Evolutionary conservation across 1,140 invertebrate genomes (phyloP).

Genomic region (Drosophila quadrilineata): DNA sequence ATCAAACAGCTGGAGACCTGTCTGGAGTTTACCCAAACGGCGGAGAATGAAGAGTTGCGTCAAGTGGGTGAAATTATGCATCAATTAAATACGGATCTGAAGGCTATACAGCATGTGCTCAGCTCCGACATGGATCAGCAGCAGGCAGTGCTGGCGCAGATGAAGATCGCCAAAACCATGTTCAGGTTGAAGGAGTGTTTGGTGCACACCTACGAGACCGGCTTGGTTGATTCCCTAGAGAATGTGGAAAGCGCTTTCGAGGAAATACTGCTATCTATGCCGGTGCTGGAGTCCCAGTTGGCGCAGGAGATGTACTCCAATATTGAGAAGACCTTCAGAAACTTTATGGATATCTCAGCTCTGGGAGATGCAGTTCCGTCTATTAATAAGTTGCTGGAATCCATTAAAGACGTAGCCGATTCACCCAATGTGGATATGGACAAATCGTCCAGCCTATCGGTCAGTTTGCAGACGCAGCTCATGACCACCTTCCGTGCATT

Average conservation of each 20-base stretch:
- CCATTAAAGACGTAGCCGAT: constrained; percentile 39
- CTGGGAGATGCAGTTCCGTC: constrained; percentile 22
- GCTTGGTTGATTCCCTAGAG: constrained; percentile 65
- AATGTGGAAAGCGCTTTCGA: constrained; percentile 75
- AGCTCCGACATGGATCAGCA: constrained; percentile 44
- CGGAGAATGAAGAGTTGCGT: constrained; percentile 44
- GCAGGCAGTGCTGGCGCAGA: constrained; percentile 53
- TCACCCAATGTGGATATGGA: constrained; percentile 58
- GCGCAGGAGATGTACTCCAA: constrained; percentile 70
- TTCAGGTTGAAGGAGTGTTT: constrained; percentile 75
- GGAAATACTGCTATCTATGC: constrained; percentile 66
- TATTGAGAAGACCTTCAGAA: constrained; percentile 43
- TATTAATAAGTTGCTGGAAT: constrained; percentile 42
- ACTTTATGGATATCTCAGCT: constrained; percentile 30
- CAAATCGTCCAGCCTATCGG: constrained; percentile 58
- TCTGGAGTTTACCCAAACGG: constrained; percentile 43
- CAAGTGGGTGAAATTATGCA: constrained; percentile 60
- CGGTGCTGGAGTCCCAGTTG: constrained; percentile 62
- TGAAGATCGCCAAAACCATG: constrained; percentile 67
- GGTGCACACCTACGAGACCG: constrained; percentile 77
- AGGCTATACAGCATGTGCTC: constrained; percentile 58
- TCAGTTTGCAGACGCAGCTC: constrained; percentile 63
- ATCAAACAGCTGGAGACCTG: constrained; percentile 71
- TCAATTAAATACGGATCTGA: constrained; percentile 60
- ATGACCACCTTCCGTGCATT: constrained; percentile 66